Evolutionary conservation across 1,140 invertebrate species (phyloP), one percentile per base, ranked within the genome.

Genomic region (Drosophila tropicalis): DNA sequence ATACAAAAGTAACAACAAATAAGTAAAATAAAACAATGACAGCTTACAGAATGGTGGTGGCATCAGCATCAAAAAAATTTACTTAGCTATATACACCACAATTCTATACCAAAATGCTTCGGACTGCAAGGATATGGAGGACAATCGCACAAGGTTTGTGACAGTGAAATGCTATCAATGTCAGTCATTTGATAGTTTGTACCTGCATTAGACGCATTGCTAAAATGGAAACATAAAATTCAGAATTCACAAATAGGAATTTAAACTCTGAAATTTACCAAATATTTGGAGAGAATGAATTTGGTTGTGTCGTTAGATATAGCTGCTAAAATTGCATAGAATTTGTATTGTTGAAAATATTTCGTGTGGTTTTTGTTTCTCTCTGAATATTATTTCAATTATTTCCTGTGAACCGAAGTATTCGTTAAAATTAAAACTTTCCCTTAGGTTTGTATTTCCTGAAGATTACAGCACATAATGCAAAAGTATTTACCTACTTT

Each of bases 111-210:
- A 25, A 41, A 47, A 19, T 56, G 19, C 39, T 57, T 22, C 15
- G 56, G 7, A 2, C 44, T 13, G 25, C 17, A 5, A 41, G 41
- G 6, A n/a, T n/a, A 5, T 3, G 32, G 36, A 39, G 34, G 9
- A 36, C 34, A 36, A 3, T 10, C 12, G 34, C 10, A 7, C 19
- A 34, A 32, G 13, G 32, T 10, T n/a, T 36, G 39, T 57, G 56
- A 61, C 70, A 72, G 39, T 61, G 44, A 44, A 55, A 57, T 57
- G 60, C 67, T 70, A 76, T 76, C 73, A 76, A 70, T 70, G 73
- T 70, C 74, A 76, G 70, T 76, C 72, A 75, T 75, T 75, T 75
- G 64, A 75, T 75, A 74, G 67, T 71, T 64, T 66, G 56, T 74
- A 67, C 71, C 57, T 60, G 17, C 34, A 40, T 22, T 17, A 61